Evolutionary conservation across 1,140 invertebrate genomes (phyloP), one percentile per base, ranked within the genome.

Genomic region (Nephila pilipes): DNA sequence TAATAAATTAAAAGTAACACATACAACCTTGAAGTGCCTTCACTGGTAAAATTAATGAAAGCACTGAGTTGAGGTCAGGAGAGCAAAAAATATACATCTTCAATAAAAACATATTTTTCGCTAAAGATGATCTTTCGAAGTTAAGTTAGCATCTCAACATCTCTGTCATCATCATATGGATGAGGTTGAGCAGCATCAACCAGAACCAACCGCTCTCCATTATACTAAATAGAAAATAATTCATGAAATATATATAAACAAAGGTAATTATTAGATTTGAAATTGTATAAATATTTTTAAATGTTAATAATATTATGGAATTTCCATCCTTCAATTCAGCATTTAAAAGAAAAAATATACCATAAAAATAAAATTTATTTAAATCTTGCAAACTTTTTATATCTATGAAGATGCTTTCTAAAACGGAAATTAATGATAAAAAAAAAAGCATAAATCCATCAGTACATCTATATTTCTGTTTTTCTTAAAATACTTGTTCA

Each of bases 131-230:
- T 38, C 32, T 36, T 25, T 12, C 14, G 3, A 60, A 83, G 5
- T 91, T 79, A 92, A 25, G 38, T 60, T n/a, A 87, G 63, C 58
- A 87, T 85, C 57, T 85, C 90, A 14, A 92, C 83, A 79, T 92
- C 83, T 63, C 25, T 46, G 29, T 92, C 90, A 54, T 91, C 90
- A 22, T 87, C 81, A 83, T 85, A 87, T 12, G 57, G 22, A 22
- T 79, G n/a, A 38, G 81, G 58, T 58, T 92, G 81, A n/a, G 81
- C 16, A 22, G 90, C 90, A 87, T 92, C 90, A 10, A 92, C 90
- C 25, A 92, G 90, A 29, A 92, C 63, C 20, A 92, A 57, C 75
- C 90, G 20, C 36, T 92, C 90, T 12, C 83, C 83, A 25, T 22
- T 38, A n/a, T 22, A 79, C 81, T 87, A 63, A 8, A 85, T 29